These are phyloP conservation scores for Galbula dea DNA, from an alignment of 2,113 vertebrate species.

Conservation along the genomic window DNA sequence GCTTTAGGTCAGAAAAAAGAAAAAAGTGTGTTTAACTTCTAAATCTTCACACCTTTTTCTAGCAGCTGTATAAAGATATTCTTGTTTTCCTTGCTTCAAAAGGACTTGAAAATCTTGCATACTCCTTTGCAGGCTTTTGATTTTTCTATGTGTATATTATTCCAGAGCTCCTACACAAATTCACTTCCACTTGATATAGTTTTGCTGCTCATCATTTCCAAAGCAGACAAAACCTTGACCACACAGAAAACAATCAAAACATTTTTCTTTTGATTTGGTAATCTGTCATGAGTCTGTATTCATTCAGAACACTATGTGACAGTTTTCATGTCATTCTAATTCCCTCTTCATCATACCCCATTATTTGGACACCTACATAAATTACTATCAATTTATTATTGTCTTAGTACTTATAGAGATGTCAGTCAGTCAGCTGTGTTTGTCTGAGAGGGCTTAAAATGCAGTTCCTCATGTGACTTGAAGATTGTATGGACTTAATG, in stretches of 20 bases:
- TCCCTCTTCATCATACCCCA: background rate
- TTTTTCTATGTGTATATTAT: background rate
- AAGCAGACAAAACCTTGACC: background rate
- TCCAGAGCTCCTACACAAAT: background rate
- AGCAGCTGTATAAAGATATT: background rate
- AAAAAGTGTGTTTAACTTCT: background rate
- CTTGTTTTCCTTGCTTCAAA: background rate
- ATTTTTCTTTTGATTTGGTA: constrained; percentile 23
- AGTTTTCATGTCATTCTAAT: background rate
- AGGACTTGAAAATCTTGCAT: background rate
- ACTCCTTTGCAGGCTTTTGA: background rate
- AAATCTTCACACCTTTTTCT: background rate
- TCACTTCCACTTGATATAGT: background rate
- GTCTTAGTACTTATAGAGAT: background rate
- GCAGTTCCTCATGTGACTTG: background rate
- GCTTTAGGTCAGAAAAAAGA: background rate
- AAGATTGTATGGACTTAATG: background rate
- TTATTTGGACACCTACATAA: background rate
- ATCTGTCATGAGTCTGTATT: background rate
- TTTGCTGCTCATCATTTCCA: background rate
- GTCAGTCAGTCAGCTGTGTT: background rate
- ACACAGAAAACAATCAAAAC: background rate
- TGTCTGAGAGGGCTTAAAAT: background rate
- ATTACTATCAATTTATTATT: constrained; percentile 1
- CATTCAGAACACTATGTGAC: background rate